These are phyloP conservation scores for Astreopora myriophthalma DNA, from an alignment of 64 coral and sea anemone species.

Conservation along the genomic window DNA sequence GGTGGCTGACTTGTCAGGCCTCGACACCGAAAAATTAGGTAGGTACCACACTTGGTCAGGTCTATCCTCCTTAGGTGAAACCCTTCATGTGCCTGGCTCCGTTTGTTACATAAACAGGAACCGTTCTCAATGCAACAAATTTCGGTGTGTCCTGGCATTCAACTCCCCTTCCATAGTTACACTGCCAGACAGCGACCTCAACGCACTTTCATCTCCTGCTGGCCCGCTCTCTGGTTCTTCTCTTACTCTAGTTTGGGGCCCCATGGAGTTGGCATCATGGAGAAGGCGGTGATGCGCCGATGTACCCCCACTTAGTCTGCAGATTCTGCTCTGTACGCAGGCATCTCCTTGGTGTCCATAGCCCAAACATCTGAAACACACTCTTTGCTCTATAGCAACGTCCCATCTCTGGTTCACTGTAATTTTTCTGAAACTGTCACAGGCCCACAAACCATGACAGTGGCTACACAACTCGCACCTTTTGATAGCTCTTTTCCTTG, in stretches of 20 bases:
- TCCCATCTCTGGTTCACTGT: no score
- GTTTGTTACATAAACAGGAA: no score
- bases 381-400: no score
- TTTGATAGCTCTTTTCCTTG: conserved; percentile 7
- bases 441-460: background rate
- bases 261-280: background rate
- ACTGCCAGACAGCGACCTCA: no score
- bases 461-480: background rate
- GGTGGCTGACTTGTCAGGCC: background rate
- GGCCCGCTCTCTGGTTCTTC: no score
- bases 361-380: background rate
- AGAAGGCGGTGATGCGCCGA: conserved; percentile 20
- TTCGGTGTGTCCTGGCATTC: no score
- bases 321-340: conserved; percentile 1
- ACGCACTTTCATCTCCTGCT: no score
- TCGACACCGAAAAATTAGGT: background rate
- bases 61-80: background rate
- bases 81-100: no score
- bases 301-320: background rate
- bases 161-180: no score
- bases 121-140: no score
- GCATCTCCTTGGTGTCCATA: background rate
- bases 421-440: background rate
- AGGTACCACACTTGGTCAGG: background rate
- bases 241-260: background rate